These are phyloP conservation scores for Meteorus sp. DNA, from an alignment of 1,140 invertebrate species.

Conservation along the genomic window DNA sequence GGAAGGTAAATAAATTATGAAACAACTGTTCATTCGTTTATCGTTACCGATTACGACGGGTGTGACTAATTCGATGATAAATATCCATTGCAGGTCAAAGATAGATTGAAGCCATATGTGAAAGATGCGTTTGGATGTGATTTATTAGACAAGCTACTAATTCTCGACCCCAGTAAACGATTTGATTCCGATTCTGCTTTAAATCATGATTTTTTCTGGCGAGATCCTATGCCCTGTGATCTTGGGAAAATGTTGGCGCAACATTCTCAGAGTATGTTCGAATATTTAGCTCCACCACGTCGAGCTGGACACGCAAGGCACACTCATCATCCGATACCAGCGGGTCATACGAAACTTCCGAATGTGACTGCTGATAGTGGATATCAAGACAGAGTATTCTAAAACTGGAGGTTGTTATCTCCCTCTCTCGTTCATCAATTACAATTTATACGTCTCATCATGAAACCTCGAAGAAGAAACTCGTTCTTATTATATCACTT, in stretches of 20 bases:
- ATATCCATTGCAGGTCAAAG: conserved; percentile 74
- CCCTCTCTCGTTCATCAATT: too few species aligned
- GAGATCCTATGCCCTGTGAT: conserved; percentile 92
- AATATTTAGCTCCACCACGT: conserved; percentile 86
- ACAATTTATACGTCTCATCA: not conserved
- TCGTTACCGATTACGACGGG: too few species aligned
- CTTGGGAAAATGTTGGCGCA: conserved; percentile 91
- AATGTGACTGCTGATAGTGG: conserved; percentile 66
- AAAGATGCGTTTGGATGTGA: conserved; percentile 92
- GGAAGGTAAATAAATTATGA: conserved; percentile 68
- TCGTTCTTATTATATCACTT: too few species aligned
- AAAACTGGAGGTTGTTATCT: conserved; percentile 33
- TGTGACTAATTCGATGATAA: too few species aligned
- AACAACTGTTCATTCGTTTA: conserved; percentile 10
- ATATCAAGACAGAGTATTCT: conserved; percentile 79
- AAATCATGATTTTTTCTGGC: conserved; percentile 99
- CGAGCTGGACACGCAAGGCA: conserved; percentile 71
- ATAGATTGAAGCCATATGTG: conserved; percentile 87
- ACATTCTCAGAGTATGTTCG: conserved; percentile 95
- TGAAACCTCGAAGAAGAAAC: conserved; percentile 6
- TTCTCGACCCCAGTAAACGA: conserved; percentile 89
- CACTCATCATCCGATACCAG: conserved; percentile 66
- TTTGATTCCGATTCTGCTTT: conserved; percentile 90
- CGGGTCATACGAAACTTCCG: conserved; percentile 59
- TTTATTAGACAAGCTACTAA: conserved; percentile 89